Evolutionary conservation across 2,888 invertebrate genomes (phyloP), one percentile per base, ranked within the genome.

Genomic region (Zhengitettix transpicula): DNA sequence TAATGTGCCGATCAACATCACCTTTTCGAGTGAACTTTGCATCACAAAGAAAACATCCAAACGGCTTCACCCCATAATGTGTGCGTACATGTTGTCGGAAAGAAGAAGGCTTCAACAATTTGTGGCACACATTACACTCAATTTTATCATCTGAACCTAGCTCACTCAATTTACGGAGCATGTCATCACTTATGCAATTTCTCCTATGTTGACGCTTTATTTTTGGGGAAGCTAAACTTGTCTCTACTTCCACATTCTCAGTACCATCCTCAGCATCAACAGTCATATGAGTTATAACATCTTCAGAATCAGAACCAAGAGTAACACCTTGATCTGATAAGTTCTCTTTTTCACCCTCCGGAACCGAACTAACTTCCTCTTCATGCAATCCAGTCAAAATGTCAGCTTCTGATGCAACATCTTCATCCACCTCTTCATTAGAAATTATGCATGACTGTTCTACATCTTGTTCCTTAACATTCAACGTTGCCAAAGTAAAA

Each of bases 1-100:
- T 63, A 9, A 66, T 66, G 60, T 68, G 68, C 10, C 68, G 64
- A 53, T 66, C 65, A n/a, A 67, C 66, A 64, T 68, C 68, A 12
- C 67, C 67, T 55, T 66, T 66, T 11, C 68, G 64, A n/a, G 68
- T 68, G 59, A 68, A 68, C 17, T 66, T 64, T 15, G 67, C 65
- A 17, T 64, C 65, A 55, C 68, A 68, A 12, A 66, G 60, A 55
- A 65, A 65, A 63, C 68, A 68, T 12, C 64, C 64, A 64, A 66
- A 66, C 8, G 68, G 68, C 44, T 66, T 65, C 28, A 63, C 65
- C 1, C 67, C 67, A 42, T 66, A 62, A 52, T 68, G 68, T 15
- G 67, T 67, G 40, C 65, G 64, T 28, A 65, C 63, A 51, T 68
- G 68, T 17, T 65, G 65, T n/a, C 64, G 52, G 52, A 62, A 65